Evolutionary conservation across 2,888 invertebrate species (phyloP), one percentile per base, ranked within the genome.

Genomic region (Zaprionus lineosus): DNA sequence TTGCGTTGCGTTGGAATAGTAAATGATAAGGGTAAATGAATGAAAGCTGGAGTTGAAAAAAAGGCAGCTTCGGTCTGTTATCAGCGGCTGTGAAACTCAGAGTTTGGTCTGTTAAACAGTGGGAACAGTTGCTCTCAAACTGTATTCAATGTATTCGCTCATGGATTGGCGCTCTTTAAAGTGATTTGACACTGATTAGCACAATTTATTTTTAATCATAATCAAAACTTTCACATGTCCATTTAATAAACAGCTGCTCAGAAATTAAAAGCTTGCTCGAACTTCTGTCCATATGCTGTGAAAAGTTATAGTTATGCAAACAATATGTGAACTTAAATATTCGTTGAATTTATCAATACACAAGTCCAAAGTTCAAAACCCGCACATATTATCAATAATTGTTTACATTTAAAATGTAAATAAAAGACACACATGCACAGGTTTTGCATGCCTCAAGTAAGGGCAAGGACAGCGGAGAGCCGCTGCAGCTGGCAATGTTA

Each of bases 31-130:
- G 36, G 36, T 9, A 39, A 63, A 11, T 46, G 31, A 46, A 41
- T 64, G 40, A 58, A 47, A 58, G 41, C 9, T 29, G 31, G 29
- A 51, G 39, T 50, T 56, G 3, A 31, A 57, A n/a, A n/a, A n/a
- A n/a, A 41, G 24, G 24, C 24, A 8, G 4, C 8, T 39, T 48
- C 28, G 11, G 33, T 15, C 19, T 29, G 18, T 59, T 59, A 59
- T 59, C 59, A 21, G 12, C n/a, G 41, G 28, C 51, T 39, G 8
- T 12, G 31, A 24, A 31, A 19, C 24, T 9, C 36, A 37, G 18
- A 50, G 31, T 1, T 18, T 31, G 1, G 7, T 24, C 24, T 8
- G n/a, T n/a, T 7, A 4, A 3, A 24, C 24, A 24, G n/a, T 8
- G 8, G 24, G n/a, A n/a, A 8, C 24, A 18, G n/a, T 21, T 0